Conservation (phyloP, 37 sponge, comb jelly and placozoan species). For the Ephydatia muelleri region DNA sequence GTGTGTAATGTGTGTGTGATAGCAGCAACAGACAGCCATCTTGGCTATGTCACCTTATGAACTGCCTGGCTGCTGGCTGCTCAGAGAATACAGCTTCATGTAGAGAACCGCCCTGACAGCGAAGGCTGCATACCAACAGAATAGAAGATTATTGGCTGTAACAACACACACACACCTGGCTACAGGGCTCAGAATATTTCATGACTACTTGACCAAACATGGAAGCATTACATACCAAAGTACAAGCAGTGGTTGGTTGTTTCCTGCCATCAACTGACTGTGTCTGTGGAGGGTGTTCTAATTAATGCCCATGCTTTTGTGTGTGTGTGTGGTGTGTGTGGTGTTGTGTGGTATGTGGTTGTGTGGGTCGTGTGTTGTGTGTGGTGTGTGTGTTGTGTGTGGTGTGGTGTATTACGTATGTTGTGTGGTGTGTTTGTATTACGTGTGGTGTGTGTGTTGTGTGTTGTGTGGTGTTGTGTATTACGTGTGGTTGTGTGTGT, state of each 20-base stretch:
- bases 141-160: background rate
- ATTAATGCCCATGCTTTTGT: background rate
- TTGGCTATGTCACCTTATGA: slow-evolving; percentile 27
- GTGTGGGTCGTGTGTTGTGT: no score
- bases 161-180: no score
- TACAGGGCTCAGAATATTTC: background rate
- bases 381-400: no score
- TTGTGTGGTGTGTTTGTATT: no score
- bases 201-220: background rate
- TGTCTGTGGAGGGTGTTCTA: slow-evolving; percentile 10
- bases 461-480: no score
- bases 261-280: slow-evolving; percentile 32
- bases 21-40: background rate
- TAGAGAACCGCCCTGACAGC: slow-evolving; percentile 43
- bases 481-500: no score
- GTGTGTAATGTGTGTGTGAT: background rate
- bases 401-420: no score
- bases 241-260: slow-evolving; percentile 47
- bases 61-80: slow-evolving; percentile 17
- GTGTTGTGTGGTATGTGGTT: no score
- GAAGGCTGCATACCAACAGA: slow-evolving; percentile 9
- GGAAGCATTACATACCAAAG: slow-evolving; percentile 42
- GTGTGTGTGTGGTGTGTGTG: background rate
- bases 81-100: slow-evolving; percentile 47
- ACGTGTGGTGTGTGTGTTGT: no score